Conservation (phyloP, 2,797 vertebrate genomes). For the Fistularia tabacaria region DNA sequence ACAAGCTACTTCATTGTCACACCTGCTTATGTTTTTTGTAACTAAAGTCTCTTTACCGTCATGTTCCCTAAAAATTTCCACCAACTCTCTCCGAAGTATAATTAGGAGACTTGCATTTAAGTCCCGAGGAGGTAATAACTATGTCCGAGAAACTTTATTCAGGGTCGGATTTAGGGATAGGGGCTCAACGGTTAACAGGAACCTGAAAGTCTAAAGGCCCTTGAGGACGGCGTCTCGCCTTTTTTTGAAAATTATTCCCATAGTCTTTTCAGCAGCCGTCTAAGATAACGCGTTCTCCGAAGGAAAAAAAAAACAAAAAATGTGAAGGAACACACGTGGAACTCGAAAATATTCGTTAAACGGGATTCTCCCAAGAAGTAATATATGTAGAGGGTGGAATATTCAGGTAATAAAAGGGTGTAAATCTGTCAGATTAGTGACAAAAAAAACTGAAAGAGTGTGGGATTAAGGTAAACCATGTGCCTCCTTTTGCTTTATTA, state of each 20-base stretch:
- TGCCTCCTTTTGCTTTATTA: conserved; percentile 60
- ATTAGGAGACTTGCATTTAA: conserved; percentile 43
- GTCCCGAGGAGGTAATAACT: conserved; percentile 38
- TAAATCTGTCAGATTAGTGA: conserved; percentile 70
- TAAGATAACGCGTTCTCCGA: conserved; percentile 33
- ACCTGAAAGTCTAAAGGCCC: conserved; percentile 21
- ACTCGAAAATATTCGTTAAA: conserved; percentile 41
- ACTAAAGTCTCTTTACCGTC: conserved; percentile 49
- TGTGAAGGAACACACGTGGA: conserved; percentile 48
- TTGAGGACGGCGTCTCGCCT: conserved; percentile 21
- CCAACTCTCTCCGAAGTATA: conserved; percentile 32
- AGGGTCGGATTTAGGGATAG: conserved; percentile 11
- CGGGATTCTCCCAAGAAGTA: conserved; percentile 53
- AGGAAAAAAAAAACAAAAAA: conserved; percentile 14
- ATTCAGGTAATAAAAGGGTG: conserved; percentile 67
- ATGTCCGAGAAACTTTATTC: conserved; percentile 41
- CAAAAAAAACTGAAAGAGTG: conserved; percentile 56
- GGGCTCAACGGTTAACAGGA: conserved; percentile 17
- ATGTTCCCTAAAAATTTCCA: conserved; percentile 33
- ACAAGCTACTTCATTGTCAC: too few species aligned
- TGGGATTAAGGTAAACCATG: conserved; percentile 67
- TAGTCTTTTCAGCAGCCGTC: conserved; percentile 52
- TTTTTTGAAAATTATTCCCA: too few species aligned
- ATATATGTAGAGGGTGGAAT: conserved; percentile 49
- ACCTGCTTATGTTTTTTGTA: neutral